Percentiles rank a stretch among this genome's conserved stretches.
Evolutionary conservation across 2,797 vertebrate genomes (phyloP).

Genomic region (Muscicapa comitata): DNA sequence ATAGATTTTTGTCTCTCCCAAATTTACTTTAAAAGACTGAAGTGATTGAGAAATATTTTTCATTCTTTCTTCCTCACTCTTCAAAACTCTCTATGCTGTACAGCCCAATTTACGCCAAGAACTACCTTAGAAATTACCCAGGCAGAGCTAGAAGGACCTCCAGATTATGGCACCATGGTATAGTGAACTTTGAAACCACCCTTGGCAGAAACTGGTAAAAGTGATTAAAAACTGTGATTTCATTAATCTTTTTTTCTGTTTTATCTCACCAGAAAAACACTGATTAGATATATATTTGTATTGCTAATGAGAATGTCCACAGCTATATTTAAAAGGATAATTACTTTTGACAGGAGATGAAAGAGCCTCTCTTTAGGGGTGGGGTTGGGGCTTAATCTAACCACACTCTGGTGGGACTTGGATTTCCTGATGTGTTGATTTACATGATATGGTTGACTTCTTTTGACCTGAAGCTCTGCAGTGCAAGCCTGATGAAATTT

Average conservation of each 20-base stretch:
- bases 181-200: background rate
- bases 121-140: background rate
- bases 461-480: background rate
- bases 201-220: background rate
- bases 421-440: background rate
- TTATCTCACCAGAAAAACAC: background rate
- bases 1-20: background rate
- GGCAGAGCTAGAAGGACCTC: background rate
- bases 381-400: background rate
- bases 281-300: background rate
- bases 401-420: background rate
- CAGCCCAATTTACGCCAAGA: background rate
- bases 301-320: background rate
- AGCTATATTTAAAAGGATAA: background rate
- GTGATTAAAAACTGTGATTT: background rate
- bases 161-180: background rate
- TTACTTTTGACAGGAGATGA: background rate
- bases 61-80: background rate
- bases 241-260: background rate
- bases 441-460: background rate
- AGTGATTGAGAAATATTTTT: background rate
- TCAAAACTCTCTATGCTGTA: background rate
- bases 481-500: background rate
- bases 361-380: background rate
- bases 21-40: background rate